Percentiles rank a stretch among this genome's conserved stretches.
phyloP scores from a whole-genome alignment of 2,113 vertebrate species.

The Melanerpes aurifrons region DNA sequence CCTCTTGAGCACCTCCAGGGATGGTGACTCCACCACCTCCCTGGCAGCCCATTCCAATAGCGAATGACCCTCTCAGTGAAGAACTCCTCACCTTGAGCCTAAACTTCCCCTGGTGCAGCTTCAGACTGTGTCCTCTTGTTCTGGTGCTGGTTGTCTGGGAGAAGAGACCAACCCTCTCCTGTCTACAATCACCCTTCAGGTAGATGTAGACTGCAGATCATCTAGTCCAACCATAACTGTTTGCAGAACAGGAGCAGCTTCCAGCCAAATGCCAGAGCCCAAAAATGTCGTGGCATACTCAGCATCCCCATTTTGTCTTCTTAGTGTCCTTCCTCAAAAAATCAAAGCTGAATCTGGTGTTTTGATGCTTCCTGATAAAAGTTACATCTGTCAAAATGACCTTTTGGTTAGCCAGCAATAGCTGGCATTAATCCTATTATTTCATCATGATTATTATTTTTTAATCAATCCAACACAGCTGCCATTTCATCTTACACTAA shows the following conservation, averaged over 20 bases:
- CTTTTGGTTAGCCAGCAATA: slow-evolving; percentile 55
- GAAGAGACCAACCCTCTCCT: no score
- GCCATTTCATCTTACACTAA: slow-evolving; percentile 58
- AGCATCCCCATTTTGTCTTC: neutral
- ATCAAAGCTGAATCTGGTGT: neutral
- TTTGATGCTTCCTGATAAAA: slow-evolving; percentile 37
- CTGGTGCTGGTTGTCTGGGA: no score
- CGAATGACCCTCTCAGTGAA: no score
- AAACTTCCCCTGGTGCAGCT: no score
- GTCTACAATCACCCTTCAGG: no score
- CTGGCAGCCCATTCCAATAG: no score
- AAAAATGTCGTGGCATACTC: neutral
- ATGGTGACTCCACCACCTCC: no score
- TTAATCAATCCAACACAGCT: slow-evolving; percentile 44
- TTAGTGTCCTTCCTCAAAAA: neutral
- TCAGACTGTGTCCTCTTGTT: no score
- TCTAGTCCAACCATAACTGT: neutral
- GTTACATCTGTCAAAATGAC: slow-evolving; percentile 36
- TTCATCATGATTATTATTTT: neutral
- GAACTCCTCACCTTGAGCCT: no score
- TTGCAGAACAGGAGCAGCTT: neutral
- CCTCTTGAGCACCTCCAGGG: no score
- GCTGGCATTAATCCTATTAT: slow-evolving; percentile 59
- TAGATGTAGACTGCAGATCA: no score
- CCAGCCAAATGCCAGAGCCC: neutral